phyloP scores from a whole-genome alignment of 2,888 invertebrate species.

The Epirrita christyi region DNA sequence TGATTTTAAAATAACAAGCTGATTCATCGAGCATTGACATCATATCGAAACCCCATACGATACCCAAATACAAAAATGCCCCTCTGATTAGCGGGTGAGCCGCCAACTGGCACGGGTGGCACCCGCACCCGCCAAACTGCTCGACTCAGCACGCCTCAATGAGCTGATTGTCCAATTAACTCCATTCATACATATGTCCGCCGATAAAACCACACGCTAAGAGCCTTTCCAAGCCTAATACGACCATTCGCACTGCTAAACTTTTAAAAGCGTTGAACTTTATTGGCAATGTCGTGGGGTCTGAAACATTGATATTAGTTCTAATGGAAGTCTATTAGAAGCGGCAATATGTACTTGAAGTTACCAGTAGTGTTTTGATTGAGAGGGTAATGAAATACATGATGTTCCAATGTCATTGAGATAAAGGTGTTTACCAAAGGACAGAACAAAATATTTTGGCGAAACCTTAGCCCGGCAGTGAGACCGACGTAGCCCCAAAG shows the following conservation, averaged over 20 bases:
- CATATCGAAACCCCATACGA: constrained; percentile 51
- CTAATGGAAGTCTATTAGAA: constrained; percentile 20
- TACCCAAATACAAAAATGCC: constrained; percentile 24
- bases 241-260: constrained; percentile 56
- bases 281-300: constrained; percentile 42
- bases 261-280: constrained; percentile 53
- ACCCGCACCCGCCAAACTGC: constrained; percentile 67
- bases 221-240: constrained; percentile 63
- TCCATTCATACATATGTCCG: constrained; percentile 73
- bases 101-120: constrained; percentile 75
- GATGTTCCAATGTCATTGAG: too few species aligned
- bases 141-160: constrained; percentile 71
- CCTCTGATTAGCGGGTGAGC: constrained; percentile 65
- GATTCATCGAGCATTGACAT: constrained; percentile 40
- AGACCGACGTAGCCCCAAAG: too few species aligned
- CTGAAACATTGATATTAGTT: constrained; percentile 20
- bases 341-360: constrained; percentile 6
- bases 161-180: constrained; percentile 77
- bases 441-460: too few species aligned
- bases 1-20: constrained; percentile 11
- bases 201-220: constrained; percentile 58
- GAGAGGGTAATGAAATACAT: too few species aligned
- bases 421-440: too few species aligned
- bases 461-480: too few species aligned
- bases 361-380: neutral